phyloP scores from a whole-genome alignment of 2,797 vertebrate species.

The Sebastiscus tertius region DNA sequence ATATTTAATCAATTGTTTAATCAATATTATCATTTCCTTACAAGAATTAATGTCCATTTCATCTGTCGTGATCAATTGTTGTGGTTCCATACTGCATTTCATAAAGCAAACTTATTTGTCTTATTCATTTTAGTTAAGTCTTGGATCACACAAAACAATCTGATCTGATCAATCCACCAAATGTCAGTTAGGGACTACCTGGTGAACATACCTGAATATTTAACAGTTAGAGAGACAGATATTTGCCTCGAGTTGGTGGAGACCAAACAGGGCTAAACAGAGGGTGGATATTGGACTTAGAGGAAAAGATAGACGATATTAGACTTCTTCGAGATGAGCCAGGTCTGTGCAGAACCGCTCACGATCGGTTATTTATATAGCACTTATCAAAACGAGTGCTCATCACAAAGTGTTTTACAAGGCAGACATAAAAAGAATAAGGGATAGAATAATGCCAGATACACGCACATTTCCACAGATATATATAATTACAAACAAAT shows the following conservation, averaged over 20 bases:
- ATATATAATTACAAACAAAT: too few species aligned
- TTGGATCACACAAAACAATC: background rate
- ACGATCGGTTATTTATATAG: too few species aligned
- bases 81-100: background rate
- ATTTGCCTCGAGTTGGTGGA: background rate
- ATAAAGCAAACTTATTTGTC: background rate
- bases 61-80: background rate
- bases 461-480: too few species aligned
- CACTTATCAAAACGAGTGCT: too few species aligned
- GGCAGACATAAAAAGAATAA: too few species aligned
- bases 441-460: too few species aligned
- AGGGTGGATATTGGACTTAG: background rate
- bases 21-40: background rate
- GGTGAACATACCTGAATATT: background rate
- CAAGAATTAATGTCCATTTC: background rate
- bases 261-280: background rate
- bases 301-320: too few species aligned
- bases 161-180: background rate
- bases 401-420: too few species aligned
- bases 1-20: background rate
- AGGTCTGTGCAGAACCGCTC: too few species aligned
- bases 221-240: background rate
- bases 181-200: background rate
- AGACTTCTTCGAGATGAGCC: too few species aligned
- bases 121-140: background rate